Evolutionary conservation across 2,888 invertebrate genomes (phyloP), one percentile per base, ranked within the genome.

Genomic region (Nymphalis urticae): DNA sequence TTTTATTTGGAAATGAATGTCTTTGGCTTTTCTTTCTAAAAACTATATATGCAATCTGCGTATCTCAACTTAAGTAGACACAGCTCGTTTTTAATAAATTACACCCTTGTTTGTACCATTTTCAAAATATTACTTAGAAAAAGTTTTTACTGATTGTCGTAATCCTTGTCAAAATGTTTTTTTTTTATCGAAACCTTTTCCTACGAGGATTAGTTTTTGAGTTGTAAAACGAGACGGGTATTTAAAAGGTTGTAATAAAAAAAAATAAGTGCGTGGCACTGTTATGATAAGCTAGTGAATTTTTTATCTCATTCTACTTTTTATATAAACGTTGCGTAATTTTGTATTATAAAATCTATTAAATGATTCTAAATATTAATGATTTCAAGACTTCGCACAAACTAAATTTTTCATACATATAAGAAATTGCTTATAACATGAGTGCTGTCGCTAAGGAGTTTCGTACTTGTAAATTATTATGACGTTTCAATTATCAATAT

Each of bases 181-280:
- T 72, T 70, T 78, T 78, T 74, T 76, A 75, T 60, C 21, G 54
- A 75, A 51, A 47, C 58, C 64, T 56, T 72, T 72, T 76, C 73
- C 67, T 67, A 60, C 64, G 62, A 63, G 77, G 79, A 80, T 81
- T 80, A 81, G 80, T 83, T 85, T 66, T 84, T 82, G 80, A 77
- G 69, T 67, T 75, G 84, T 82, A 83, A 86, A 76, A 76, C 73
- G 85, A 86, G 82, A 82, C 73, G 81, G 77, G 78, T 77, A 77
- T 82, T 83, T 82, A 82, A 82, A 80, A 78, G 70, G 74, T 73
- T 74, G 27, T 73, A 67, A 69, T 72, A 75, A 76, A 76, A 79
- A 73, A 75, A 72, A 60, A 48, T 27, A 62, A 69, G 59, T 48
- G 64, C 53, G 60, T 66, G 73, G 69, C 66, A 64, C 64, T 67